phyloP scores from a whole-genome alignment of 2,113 vertebrate species.

The Okapia johnstoni region DNA sequence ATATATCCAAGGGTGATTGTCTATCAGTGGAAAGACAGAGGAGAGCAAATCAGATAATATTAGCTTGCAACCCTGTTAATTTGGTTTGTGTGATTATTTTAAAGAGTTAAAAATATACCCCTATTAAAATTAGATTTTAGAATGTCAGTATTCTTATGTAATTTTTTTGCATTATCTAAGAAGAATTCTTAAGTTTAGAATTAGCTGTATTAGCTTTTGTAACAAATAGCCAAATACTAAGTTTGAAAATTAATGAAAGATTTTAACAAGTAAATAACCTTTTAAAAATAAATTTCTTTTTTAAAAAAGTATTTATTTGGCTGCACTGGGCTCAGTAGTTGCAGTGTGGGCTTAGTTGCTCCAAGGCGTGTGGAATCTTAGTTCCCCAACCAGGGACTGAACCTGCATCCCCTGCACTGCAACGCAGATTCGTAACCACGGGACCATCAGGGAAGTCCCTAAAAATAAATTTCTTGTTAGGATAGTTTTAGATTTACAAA shows the following conservation, averaged over 20 bases:
- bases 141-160: neutral
- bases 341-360: neutral
- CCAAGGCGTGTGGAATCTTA: neutral
- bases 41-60: neutral
- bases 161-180: neutral
- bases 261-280: neutral
- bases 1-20: neutral
- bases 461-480: neutral
- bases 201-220: neutral
- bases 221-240: neutral
- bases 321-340: neutral
- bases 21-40: neutral
- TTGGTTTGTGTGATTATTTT: neutral
- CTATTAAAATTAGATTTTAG: neutral
- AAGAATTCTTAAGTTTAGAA: neutral
- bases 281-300: neutral
- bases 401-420: neutral
- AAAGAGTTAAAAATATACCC: neutral
- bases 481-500: neutral
- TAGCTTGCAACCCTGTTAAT: neutral
- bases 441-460: neutral
- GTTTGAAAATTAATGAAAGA: neutral
- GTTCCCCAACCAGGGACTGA: neutral
- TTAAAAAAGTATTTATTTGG: fast-evolving
- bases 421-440: neutral